These are phyloP conservation scores for Jordanella pulchra DNA, from an alignment of 2,797 vertebrate genomes.

Conservation along the genomic window DNA sequence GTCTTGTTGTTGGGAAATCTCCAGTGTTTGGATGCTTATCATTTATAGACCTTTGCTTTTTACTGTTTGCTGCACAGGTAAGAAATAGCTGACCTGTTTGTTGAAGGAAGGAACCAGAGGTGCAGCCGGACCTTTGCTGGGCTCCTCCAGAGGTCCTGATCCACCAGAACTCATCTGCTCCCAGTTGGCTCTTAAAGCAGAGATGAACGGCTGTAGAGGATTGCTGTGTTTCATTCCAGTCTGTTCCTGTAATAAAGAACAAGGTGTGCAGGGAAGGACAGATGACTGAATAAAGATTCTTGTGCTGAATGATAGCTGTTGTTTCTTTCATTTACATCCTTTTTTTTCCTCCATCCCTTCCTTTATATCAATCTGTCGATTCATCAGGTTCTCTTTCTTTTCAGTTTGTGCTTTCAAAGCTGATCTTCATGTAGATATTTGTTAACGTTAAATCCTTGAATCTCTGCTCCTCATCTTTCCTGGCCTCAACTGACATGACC, in stretches of 20 bases:
- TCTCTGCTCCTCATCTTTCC: too few relatives aligned
- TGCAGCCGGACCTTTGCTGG: constrained; percentile 26
- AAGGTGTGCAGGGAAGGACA: constrained; percentile 9
- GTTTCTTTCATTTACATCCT: not conserved
- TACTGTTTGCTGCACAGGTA: constrained; percentile 56
- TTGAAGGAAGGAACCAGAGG: constrained; percentile 11
- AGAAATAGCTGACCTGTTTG: constrained; percentile 53
- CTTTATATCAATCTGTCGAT: too few relatives aligned
- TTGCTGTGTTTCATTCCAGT: constrained; percentile 31
- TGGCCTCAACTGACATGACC: too few relatives aligned
- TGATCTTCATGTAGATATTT: too few relatives aligned
- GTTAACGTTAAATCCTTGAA: too few relatives aligned
- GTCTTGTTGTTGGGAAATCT: too few relatives aligned
- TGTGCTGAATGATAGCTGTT: constrained; percentile 8
- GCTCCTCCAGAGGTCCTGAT: constrained; percentile 26
- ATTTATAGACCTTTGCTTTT: not conserved
- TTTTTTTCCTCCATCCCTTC: too few relatives aligned
- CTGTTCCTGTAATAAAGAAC: constrained; percentile 5
- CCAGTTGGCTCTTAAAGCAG: constrained; percentile 14
- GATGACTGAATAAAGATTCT: constrained; percentile 59
- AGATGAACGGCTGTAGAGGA: constrained; percentile 11
- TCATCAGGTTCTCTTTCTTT: too few relatives aligned
- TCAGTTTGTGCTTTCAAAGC: too few relatives aligned
- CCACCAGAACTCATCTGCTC: constrained; percentile 5
- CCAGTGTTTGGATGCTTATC: not conserved